These are phyloP conservation scores for Cataglyphis altisquamis DNA, from an alignment of 2,888 invertebrate species.

Conservation along the genomic window DNA sequence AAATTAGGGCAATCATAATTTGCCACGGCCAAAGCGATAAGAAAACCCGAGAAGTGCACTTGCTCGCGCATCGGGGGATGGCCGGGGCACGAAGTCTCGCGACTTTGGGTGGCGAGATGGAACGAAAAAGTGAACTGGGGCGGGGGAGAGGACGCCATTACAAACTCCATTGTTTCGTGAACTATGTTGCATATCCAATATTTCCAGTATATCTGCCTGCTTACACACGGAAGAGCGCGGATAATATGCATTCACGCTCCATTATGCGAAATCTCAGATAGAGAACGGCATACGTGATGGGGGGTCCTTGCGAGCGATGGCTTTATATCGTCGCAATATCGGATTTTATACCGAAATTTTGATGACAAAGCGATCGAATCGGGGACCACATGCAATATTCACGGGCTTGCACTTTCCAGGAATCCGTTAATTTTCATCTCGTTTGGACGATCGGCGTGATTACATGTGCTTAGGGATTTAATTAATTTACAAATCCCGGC, in stretches of 20 bases:
- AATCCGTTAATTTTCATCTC: slow-evolving; percentile 65
- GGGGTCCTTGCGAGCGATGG: slow-evolving; percentile 62
- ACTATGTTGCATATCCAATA: slow-evolving; percentile 77
- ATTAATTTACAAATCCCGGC: slow-evolving; percentile 66
- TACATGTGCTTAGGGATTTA: slow-evolving; percentile 61
- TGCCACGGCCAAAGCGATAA: slow-evolving; percentile 74
- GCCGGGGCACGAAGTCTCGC: slow-evolving; percentile 48
- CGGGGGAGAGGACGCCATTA: slow-evolving; percentile 28
- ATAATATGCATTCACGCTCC: slow-evolving; percentile 46
- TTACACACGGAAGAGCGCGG: slow-evolving; percentile 54
- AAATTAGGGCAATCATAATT: slow-evolving; percentile 81
- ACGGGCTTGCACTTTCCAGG: slow-evolving; percentile 57
- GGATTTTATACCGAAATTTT: slow-evolving; percentile 73
- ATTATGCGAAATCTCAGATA: slow-evolving; percentile 69
- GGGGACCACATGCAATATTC: slow-evolving; percentile 52
- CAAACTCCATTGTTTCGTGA: slow-evolving; percentile 76
- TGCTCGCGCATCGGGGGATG: slow-evolving; percentile 59
- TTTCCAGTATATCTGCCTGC: slow-evolving; percentile 63
- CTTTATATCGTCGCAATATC: slow-evolving; percentile 78
- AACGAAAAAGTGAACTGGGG: background rate
- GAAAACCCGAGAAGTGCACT: slow-evolving; percentile 76
- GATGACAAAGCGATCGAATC: background rate
- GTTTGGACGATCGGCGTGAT: slow-evolving; percentile 54
- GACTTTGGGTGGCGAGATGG: slow-evolving; percentile 6
- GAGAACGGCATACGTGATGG: slow-evolving; percentile 50